Evolutionary conservation across 2,797 vertebrate genomes (phyloP).

Genomic region (Typhlichthys subterraneus): DNA sequence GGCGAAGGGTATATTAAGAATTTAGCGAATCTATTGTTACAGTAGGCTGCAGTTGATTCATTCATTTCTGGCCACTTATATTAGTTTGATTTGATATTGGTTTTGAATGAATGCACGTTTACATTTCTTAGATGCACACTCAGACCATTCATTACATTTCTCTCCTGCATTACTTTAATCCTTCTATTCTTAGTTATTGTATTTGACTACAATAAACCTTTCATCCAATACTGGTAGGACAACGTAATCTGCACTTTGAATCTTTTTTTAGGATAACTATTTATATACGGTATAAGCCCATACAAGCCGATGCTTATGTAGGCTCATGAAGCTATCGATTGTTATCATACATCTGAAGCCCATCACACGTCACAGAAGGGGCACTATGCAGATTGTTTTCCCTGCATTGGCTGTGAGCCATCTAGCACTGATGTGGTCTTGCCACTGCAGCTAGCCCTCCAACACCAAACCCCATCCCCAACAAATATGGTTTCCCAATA

Average conservation of each 20-base stretch:
- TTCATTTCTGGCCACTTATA: no score
- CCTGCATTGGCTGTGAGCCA: constrained; percentile 55
- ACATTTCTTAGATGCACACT: no score
- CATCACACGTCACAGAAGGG: constrained; percentile 43
- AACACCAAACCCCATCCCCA: neutral
- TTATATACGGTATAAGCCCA: constrained; percentile 12
- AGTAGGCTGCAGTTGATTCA: no score
- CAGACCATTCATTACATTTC: no score
- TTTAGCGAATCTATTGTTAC: no score
- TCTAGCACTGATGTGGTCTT: constrained; percentile 59
- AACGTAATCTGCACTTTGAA: neutral
- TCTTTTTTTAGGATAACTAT: no score
- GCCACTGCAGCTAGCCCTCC: constrained; percentile 19
- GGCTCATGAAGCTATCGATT: constrained; percentile 62
- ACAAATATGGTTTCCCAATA: neutral
- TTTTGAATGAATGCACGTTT: no score
- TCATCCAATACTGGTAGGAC: neutral
- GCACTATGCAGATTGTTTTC: constrained; percentile 71
- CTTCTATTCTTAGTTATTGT: neutral
- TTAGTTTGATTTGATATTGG: no score
- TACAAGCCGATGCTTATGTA: constrained; percentile 27
- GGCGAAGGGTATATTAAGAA: no score
- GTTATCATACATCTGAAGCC: constrained; percentile 67
- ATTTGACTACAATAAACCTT: neutral
- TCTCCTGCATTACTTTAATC: no score